Conservation (phyloP, 2,797 vertebrate genomes). For the Limosa lapponica region DNA sequence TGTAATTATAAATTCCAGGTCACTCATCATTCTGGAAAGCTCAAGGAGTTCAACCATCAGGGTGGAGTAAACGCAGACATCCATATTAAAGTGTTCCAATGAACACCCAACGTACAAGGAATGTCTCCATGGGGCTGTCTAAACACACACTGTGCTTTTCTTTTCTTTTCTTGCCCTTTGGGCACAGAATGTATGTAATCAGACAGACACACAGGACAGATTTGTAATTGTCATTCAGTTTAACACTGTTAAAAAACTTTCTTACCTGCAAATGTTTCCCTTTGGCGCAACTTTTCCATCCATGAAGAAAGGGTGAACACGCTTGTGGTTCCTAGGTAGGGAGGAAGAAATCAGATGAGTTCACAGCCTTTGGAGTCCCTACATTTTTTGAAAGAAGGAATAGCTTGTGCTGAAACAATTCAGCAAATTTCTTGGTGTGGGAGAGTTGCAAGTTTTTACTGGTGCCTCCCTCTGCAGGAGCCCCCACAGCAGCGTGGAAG, state of each 20-base stretch:
- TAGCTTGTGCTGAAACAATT: background rate
- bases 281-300: background rate
- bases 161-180: constrained; percentile 67
- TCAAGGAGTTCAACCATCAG: constrained; percentile 53
- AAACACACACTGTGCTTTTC: constrained; percentile 29
- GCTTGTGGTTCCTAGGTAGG: background rate
- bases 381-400: background rate
- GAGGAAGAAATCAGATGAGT: background rate
- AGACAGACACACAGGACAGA: constrained; percentile 22
- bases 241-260: background rate
- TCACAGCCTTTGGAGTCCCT: background rate
- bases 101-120: constrained; percentile 66
- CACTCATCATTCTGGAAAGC: constrained; percentile 64
- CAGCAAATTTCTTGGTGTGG: background rate
- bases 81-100: constrained; percentile 49
- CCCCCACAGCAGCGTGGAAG: background rate
- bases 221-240: constrained; percentile 46
- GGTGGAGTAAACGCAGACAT: constrained; percentile 46
- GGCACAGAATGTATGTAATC: constrained; percentile 52
- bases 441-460: background rate
- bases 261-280: background rate
- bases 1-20: constrained; percentile 71
- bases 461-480: background rate
- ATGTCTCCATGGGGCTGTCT: constrained; percentile 50
- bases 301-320: background rate